Conservation (phyloP, 2,113 vertebrate genomes). For the Colinus virginianus region DNA sequence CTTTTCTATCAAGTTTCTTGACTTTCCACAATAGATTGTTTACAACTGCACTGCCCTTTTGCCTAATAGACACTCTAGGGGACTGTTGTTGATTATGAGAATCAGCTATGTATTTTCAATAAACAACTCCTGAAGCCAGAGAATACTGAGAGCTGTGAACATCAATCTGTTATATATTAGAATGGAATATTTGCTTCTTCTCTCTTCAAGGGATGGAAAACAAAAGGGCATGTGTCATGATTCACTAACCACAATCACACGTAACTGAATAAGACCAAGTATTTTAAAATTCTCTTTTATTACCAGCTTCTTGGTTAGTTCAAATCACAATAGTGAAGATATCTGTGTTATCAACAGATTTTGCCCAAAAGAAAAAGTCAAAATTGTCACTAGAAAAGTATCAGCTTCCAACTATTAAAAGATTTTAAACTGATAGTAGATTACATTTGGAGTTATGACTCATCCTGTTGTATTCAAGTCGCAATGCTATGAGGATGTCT, state of each 20-base stretch:
- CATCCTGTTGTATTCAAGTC: slow-evolving; percentile 31
- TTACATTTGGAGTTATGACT: slow-evolving; percentile 13
- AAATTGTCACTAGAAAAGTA: neutral
- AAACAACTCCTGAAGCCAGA: slow-evolving; percentile 57
- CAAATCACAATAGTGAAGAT: slow-evolving; percentile 38
- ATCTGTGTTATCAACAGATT: slow-evolving; percentile 42
- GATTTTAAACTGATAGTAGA: slow-evolving; percentile 2
- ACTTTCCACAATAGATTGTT: slow-evolving; percentile 75
- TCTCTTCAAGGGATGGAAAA: slow-evolving; percentile 12
- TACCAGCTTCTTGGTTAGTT: slow-evolving; percentile 38
- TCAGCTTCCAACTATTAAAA: neutral
- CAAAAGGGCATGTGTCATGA: slow-evolving; percentile 16
- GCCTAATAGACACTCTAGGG: slow-evolving; percentile 71
- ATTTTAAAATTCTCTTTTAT: slow-evolving; percentile 48
- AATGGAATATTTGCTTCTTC: slow-evolving; percentile 60
- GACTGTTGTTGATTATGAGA: slow-evolving; percentile 70
- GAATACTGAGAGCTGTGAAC: slow-evolving; percentile 43
- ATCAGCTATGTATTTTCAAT: slow-evolving; percentile 66
- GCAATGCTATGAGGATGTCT: neutral
- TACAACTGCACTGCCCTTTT: slow-evolving; percentile 72
- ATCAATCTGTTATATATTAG: slow-evolving; percentile 74
- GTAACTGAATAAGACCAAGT: slow-evolving; percentile 50
- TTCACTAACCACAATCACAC: slow-evolving; percentile 34
- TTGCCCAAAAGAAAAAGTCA: slow-evolving; percentile 32
- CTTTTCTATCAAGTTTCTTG: slow-evolving; percentile 63